Conservation (phyloP, 2,797 vertebrate species). For the Cirrhinus mrigala region DNA sequence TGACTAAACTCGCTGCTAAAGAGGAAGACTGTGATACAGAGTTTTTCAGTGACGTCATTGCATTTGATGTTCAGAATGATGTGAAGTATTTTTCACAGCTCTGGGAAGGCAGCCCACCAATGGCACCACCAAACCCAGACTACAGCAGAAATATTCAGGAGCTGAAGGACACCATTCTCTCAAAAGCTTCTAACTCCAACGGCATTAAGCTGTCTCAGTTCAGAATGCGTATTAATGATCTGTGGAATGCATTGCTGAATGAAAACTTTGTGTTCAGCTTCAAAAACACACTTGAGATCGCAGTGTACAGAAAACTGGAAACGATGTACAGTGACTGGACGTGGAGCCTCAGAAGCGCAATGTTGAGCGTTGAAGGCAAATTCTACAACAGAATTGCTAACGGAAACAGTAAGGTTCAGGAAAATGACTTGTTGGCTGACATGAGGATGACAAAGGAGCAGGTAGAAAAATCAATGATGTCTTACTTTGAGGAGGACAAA, state of each 20-base stretch:
- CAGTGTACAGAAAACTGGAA: not conserved
- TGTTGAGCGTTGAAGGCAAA: not conserved
- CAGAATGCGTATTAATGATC: conserved; percentile 50
- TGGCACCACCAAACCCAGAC: conserved; percentile 75
- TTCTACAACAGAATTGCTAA: conserved; percentile 2
- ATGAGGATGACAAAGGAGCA: not conserved
- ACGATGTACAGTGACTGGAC: not conserved
- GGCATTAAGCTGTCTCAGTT: conserved; percentile 71
- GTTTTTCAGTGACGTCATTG: conserved; percentile 70
- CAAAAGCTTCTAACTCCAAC: conserved; percentile 45
- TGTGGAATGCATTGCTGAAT: conserved; percentile 5
- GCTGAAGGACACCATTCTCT: conserved; percentile 9
- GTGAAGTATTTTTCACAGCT: conserved; percentile 73
- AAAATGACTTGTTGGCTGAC: conserved; percentile 30
- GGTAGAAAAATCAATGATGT: not conserved
- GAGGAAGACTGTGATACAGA: conserved; percentile 64
- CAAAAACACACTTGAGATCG: conserved; percentile 18
- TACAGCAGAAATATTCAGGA: conserved; percentile 68
- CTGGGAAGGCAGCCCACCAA: conserved; percentile 75
- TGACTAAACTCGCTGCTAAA: conserved; percentile 69
- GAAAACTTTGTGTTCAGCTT: conserved; percentile 32
- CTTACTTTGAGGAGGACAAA: conserved; percentile 12
- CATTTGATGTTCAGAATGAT: conserved; percentile 71
- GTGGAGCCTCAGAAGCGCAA: not conserved
- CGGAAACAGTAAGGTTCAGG: not conserved